Base-by-base conservation (phyloP, 2,797 vertebrate species). In the Erpetoichthys calabaricus region DNA sequence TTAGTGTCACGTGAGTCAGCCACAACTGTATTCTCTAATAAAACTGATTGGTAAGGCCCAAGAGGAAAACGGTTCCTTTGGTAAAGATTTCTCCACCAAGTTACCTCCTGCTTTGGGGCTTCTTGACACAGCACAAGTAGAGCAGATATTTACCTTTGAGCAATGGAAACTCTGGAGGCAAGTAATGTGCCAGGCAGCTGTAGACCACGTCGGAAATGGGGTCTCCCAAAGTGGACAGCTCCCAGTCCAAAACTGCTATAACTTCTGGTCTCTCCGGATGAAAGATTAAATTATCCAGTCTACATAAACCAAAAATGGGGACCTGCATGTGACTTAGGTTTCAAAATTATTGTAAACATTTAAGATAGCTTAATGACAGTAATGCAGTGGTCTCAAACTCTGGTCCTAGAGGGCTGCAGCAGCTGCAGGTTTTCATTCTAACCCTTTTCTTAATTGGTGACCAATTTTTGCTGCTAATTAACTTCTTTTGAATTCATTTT, bases 271-370 rank as follows among this genome's bases (percentile, higher is more conserved):
- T 80, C 52, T 88, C 79, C 3, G 76, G 71, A 51, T 89, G 80
- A 68, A 90, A 90, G n/a, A 91, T 69, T 71, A 91, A 68, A 62
- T 83, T 86, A 69, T 85, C 80, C 55, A 91, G 66, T 67, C 89
- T 91, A 63, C 52, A 70, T 56, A 5, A 59, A 51, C 57, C 64
- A 62, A 60, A 64, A 60, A 67, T 68, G 62, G 45, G 62, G 61
- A 7, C 64, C 58, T 63, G 2, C 63, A 55, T 8, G 57, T 58
- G 7, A 8, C 63, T 52, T 46, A 47, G 5, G 56, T 42, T 6
- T 42, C 25, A 62, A 43, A 61, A 56, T 49, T 44, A 45, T 44
- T 8, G 41, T 5, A 51, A 8, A 47, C 9, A 44, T 4, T 4
- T 8, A 9, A 3, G 4, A 3, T 42, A 25, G 25, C 8, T 8